Evolutionary conservation across 2,113 vertebrate species (phyloP), one percentile per base, ranked within the genome.

Genomic region (Cichladusa arquata): DNA sequence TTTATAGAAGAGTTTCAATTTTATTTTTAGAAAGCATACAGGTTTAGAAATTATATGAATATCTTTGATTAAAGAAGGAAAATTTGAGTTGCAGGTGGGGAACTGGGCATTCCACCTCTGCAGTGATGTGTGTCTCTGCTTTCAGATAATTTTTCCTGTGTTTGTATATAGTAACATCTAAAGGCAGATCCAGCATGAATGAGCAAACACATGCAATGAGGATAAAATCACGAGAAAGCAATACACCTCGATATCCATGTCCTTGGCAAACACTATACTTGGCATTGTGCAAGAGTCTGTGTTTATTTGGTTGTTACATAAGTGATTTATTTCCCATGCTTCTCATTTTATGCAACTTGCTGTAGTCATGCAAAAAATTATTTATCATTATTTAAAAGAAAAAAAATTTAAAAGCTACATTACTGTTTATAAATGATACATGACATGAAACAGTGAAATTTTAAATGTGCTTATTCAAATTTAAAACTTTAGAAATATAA

Each of bases 141-240:
- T 96, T 88, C 36, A 83, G 19, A 44, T 40, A 28, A 5, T 36
- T 57, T 69, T 92, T 92, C 25, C 36, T 77, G 8, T 73, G 28
- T 53, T 88, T 0, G 0, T 28, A 16, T 40, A 42, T 5, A 74
- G 13, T 36, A 42, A 64, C 6, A 34, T 64, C 22, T 22, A 80
- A 61, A n/a, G 50, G 17, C 15, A 77, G 31, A 57, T 66, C 24
- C 26, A 60, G 12, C 16, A 34, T 42, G 28, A 54, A 18, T 36
- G 50, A 50, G 25, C 25, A 54, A 65, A 48, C 9, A 7, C 9
- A 57, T 19, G n/a, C 2, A 69, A 40, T 24, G 11, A 73, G 22
- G 8, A 62, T 36, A 45, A 81, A 87, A 70, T 28, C 62, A 19
- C 28, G 12, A 42, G 22, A 86, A 81, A 87, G 28, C 19, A 86